Evolutionary conservation across 1,140 invertebrate genomes (phyloP).

Genomic region (Megathymus violae): DNA sequence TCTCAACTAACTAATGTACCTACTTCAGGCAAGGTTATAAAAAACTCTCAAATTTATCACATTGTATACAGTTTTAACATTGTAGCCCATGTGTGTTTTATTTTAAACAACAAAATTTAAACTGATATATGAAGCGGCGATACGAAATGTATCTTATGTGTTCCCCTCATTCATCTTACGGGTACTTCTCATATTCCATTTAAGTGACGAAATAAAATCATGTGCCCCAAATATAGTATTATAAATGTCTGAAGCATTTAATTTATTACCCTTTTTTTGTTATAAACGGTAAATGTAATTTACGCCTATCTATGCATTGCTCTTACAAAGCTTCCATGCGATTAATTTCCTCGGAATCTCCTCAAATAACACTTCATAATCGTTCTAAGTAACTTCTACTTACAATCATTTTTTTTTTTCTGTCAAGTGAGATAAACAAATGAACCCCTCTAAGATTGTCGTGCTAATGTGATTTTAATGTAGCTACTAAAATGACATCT

Average conservation of each 20-base stretch:
- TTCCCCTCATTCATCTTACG: no score
- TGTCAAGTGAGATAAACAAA: constrained; percentile 69
- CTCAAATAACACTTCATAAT: constrained; percentile 62
- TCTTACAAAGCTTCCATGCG: constrained; percentile 72
- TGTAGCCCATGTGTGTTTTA: constrained; percentile 11
- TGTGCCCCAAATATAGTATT: no score
- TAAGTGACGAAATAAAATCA: no score
- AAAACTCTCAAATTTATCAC: constrained; percentile 23
- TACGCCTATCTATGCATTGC: constrained; percentile 30
- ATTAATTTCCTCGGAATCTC: constrained; percentile 67
- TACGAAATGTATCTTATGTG: no score
- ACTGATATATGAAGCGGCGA: constrained; percentile 3
- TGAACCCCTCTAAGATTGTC: constrained; percentile 63
- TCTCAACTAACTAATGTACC: constrained; percentile 46
- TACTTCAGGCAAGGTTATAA: constrained; percentile 32
- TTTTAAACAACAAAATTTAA: constrained; percentile 24
- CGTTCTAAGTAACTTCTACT: constrained; percentile 55
- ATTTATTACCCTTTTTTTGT: no score
- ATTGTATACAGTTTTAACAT: not conserved
- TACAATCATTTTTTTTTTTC: constrained; percentile 64
- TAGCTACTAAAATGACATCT: constrained; percentile 66
- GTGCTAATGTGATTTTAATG: constrained; percentile 83
- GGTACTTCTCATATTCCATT: no score
- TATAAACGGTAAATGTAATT: no score
- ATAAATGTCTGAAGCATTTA: no score